phyloP scores from a whole-genome alignment of 2,888 invertebrate species.

The Eilema griseolum region DNA sequence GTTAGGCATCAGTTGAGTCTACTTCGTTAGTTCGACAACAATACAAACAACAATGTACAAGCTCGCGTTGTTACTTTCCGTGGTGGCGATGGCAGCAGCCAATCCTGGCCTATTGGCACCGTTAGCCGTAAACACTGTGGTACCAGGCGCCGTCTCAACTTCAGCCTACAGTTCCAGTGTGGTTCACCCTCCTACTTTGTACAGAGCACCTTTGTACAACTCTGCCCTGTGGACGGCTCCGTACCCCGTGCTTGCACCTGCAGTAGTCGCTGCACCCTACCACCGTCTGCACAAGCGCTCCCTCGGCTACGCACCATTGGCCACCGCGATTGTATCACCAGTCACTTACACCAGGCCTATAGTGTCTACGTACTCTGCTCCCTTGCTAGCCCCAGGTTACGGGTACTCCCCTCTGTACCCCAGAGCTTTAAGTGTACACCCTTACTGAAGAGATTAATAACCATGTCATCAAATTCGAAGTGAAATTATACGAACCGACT shows the following conservation, averaged over 20 bases:
- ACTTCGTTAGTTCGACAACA: constrained; percentile 65
- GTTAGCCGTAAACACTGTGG: constrained; percentile 63
- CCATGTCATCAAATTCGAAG: background rate
- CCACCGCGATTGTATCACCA: constrained; percentile 64
- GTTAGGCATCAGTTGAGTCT: constrained; percentile 76
- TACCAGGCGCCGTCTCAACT: constrained; percentile 40
- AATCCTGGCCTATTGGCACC: constrained; percentile 72
- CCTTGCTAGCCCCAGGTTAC: constrained; percentile 40
- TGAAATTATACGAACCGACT: background rate
- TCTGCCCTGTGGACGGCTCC: constrained; percentile 67
- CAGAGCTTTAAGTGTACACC: constrained; percentile 65
- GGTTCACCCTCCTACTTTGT: constrained; percentile 62
- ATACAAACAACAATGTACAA: constrained; percentile 84
- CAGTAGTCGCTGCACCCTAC: constrained; percentile 71
- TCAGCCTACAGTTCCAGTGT: constrained; percentile 17
- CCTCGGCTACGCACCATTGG: constrained; percentile 33
- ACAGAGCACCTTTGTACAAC: constrained; percentile 55
- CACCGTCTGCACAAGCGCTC: constrained; percentile 79
- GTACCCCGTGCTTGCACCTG: constrained; percentile 80
- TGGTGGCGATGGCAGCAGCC: constrained; percentile 87
- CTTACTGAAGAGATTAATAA: constrained; percentile 5
- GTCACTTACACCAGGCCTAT: constrained; percentile 33
- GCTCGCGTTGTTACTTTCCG: constrained; percentile 88
- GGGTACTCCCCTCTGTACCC: constrained; percentile 49
- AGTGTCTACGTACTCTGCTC: constrained; percentile 52